phyloP scores from a whole-genome alignment of 2,113 vertebrate species.

The Opisthocomus hoazin region DNA sequence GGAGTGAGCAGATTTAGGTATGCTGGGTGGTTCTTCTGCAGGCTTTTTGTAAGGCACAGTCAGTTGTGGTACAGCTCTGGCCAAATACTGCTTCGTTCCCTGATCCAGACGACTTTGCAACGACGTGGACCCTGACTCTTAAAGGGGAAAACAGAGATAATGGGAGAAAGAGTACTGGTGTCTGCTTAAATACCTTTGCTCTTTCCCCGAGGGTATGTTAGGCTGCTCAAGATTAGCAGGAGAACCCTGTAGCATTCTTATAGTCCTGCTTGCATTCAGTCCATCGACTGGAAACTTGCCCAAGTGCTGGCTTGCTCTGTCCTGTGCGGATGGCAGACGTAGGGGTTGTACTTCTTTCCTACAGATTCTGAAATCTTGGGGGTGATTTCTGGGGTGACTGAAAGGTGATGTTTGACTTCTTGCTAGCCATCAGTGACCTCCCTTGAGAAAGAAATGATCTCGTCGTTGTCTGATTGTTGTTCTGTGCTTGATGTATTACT shows the following conservation, averaged over 20 bases:
- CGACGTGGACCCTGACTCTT: neutral
- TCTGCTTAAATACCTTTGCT: neutral
- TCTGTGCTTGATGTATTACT: neutral
- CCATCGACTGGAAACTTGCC: accelerated
- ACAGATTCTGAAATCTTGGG: accelerated
- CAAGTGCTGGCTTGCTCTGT: accelerated
- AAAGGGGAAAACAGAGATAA: neutral
- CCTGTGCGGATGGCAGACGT: accelerated
- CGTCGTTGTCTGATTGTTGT: neutral
- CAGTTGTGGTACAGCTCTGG: neutral
- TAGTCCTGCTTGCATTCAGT: neutral
- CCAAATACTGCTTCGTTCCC: accelerated
- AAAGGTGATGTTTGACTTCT: neutral
- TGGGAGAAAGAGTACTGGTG: neutral
- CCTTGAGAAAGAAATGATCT: neutral
- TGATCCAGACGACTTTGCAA: neutral
- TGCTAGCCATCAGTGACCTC: neutral
- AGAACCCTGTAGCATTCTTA: neutral
- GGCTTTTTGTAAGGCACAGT: accelerated
- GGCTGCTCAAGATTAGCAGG: neutral
- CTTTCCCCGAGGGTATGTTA: neutral
- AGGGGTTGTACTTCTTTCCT: neutral
- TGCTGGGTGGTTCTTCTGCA: neutral
- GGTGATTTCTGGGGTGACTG: neutral
- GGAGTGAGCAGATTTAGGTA: accelerated